Base-by-base conservation (phyloP, 2,888 invertebrate genomes). In the Hydrotaea diabolus region DNA sequence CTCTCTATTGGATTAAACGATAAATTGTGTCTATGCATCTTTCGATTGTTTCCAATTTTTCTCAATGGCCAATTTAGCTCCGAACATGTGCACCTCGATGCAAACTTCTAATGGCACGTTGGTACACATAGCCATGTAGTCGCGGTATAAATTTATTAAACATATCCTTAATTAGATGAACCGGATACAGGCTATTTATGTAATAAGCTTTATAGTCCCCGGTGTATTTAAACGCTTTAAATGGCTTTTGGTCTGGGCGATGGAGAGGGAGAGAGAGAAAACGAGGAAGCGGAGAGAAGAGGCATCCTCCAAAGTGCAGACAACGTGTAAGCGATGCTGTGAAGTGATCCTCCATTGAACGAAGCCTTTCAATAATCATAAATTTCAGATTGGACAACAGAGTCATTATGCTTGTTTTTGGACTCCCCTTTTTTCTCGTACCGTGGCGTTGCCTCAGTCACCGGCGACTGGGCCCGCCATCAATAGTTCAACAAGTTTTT, bases 401-500 rank as follows among this genome's bases (percentile, higher is more conserved):
- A 69, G 39, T 15, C 69, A 69, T 69, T 69, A 69, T 69, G 23
- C 15, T 55, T 55, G 55, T 23, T 23, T 19, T 17, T 21, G 43
- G 43, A 26, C 59, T 59, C 59, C 59, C 59, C 59, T 59, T 64
- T 36, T 36, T 36, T 66, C n/a, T 31, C 31, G 31, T 31, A 4
- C 31, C 7, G 31, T 31, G 31, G 31, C 31, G 43, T 9, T 21
- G 66, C 19, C 1, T 19, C 13, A 19, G 43, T 17, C 62, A 26
- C 9, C 31, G 23, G 53, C 55, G 31, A 59, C 55, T 21, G 2
- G 13, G 26, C 36, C 1, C 46, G 17, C 15, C 23, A 26, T 23
- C 59, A 66, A 66, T 69, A 21, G 69, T 69, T 69, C 69, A 69
- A 69, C 69, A 69, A 69, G 69, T 69, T 69, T 66, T 69, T 23